phyloP scores from a whole-genome alignment of 2,888 invertebrate species.

The Caenorhabditis zanzibari region DNA sequence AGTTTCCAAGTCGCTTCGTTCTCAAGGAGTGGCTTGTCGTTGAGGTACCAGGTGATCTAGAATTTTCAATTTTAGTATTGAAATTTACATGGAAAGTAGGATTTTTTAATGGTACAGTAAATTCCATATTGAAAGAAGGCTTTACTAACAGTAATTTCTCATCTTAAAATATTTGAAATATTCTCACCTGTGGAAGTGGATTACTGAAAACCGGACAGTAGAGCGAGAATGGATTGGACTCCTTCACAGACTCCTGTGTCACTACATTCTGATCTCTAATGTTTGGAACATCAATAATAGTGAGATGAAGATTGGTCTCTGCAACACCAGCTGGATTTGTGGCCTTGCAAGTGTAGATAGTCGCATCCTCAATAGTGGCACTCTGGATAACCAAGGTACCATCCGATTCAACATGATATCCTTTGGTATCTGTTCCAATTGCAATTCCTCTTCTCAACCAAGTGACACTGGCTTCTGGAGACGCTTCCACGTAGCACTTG shows the following conservation, averaged over 20 bases:
- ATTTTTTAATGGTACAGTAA: too few species aligned
- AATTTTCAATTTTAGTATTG: background rate
- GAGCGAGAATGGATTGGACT: constrained; percentile 77
- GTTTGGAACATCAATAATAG: constrained; percentile 85
- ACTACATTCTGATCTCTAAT: constrained; percentile 79
- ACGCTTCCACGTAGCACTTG: constrained; percentile 77
- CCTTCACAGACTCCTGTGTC: constrained; percentile 70
- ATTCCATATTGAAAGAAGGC: too few species aligned
- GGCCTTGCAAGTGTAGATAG: constrained; percentile 87
- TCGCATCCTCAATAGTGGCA: constrained; percentile 84
- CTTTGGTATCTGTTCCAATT: constrained; percentile 60
- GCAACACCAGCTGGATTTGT: constrained; percentile 87
- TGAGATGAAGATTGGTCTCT: constrained; percentile 85
- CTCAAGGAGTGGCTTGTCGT: constrained; percentile 76
- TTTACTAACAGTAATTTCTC: too few species aligned
- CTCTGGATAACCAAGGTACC: constrained; percentile 76
- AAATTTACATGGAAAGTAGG: background rate
- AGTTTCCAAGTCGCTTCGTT: constrained; percentile 70
- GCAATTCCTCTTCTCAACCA: constrained; percentile 77
- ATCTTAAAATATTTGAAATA: too few species aligned
- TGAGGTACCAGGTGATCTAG: constrained; percentile 81
- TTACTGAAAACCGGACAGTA: constrained; percentile 82
- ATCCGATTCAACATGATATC: constrained; percentile 65
- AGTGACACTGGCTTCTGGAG: constrained; percentile 69
- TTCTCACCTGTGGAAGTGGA: constrained; percentile 74